phyloP scores from a whole-genome alignment of 2,113 vertebrate genomes.

The Natator depressus region DNA sequence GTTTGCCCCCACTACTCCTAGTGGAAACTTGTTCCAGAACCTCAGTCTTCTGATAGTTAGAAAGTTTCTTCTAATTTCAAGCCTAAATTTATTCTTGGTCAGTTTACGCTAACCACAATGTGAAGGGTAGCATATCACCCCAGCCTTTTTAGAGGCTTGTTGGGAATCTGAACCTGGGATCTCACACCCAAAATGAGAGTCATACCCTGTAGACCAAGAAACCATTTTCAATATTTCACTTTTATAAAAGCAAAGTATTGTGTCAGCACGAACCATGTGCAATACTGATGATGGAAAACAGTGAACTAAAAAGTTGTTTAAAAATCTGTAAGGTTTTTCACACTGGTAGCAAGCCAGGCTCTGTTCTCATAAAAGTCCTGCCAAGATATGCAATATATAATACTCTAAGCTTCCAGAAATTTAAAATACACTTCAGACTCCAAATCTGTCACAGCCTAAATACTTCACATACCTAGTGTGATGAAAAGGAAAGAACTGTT shows the following conservation, averaged over 20 bases:
- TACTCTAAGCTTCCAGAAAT: background rate
- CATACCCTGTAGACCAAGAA: background rate
- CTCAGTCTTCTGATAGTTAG: background rate
- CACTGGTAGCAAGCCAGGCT: conserved; percentile 34
- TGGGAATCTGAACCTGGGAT: background rate
- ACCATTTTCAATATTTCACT: background rate
- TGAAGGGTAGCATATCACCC: background rate
- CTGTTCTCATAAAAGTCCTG: conserved; percentile 21
- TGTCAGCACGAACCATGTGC: background rate
- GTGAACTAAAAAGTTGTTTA: conserved; percentile 8
- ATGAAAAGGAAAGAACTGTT: rapidly evolving
- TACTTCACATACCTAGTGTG: background rate
- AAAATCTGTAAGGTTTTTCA: background rate
- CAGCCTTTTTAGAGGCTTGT: background rate
- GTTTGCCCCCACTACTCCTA: background rate
- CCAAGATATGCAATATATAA: conserved; percentile 23
- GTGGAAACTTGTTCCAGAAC: background rate
- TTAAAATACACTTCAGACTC: background rate
- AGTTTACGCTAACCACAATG: background rate
- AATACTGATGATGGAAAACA: conserved; percentile 31
- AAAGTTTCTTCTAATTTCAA: background rate
- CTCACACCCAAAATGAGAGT: background rate
- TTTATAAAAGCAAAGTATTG: background rate
- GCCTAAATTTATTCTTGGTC: background rate
- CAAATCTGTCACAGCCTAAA: background rate